These are phyloP conservation scores for Chloroclystis v-ata DNA, from an alignment of 2,888 invertebrate species.

Conservation along the genomic window DNA sequence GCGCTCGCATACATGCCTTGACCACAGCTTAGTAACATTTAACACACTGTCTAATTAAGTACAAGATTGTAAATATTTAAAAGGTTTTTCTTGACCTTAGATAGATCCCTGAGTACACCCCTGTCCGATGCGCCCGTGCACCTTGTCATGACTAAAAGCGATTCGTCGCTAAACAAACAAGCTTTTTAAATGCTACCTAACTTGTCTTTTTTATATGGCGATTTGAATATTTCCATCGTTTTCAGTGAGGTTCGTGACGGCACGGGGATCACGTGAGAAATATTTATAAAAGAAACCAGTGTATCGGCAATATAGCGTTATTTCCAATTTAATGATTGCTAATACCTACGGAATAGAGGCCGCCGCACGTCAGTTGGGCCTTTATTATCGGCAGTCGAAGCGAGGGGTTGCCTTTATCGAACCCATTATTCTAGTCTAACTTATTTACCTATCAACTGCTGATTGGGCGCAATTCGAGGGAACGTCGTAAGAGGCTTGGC, in stretches of 20 bases:
- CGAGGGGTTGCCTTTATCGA: constrained; percentile 35
- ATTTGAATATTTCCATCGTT: constrained; percentile 78
- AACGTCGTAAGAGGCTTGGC: not conserved
- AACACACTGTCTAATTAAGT: no score
- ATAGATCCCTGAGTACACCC: constrained; percentile 9
- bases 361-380: constrained; percentile 63
- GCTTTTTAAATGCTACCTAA: constrained; percentile 78
- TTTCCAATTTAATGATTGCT: constrained; percentile 79
- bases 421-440: constrained; percentile 35
- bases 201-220: constrained; percentile 77
- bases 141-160: constrained; percentile 70
- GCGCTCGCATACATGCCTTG: no score
- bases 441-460: constrained; percentile 27
- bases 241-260: constrained; percentile 71
- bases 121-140: constrained; percentile 57
- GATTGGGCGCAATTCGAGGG: constrained; percentile 7
- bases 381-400: constrained; percentile 55
- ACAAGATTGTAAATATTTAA: no score
- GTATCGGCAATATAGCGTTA: constrained; percentile 74
- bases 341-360: constrained; percentile 70
- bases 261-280: constrained; percentile 75
- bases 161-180: constrained; percentile 76
- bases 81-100: not conserved
- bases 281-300: constrained; percentile 77
- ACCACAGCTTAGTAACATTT: no score